A percentile compares a stretch with the other conserved stretches of the same genome.
Evolutionary conservation across 2,797 vertebrate genomes (phyloP).

Genomic region (Pangasius sanitwongsei): DNA sequence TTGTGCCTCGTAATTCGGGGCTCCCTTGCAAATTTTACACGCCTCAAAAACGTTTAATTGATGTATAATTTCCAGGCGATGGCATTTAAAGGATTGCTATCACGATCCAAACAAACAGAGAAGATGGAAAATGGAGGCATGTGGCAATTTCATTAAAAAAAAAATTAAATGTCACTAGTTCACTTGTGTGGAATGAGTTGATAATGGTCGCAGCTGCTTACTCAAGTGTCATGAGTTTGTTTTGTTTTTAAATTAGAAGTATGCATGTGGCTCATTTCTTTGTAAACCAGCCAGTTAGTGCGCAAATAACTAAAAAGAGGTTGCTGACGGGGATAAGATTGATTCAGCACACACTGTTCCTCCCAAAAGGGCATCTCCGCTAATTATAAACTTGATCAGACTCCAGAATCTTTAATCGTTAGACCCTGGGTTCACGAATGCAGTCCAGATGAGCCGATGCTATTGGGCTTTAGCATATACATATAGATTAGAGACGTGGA

Average conservation of each 20-base stretch:
- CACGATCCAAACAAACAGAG: not conserved
- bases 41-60: slow-evolving; percentile 48
- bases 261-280: not conserved
- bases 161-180: not conserved
- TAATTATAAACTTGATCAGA: slow-evolving; percentile 18
- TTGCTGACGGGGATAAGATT: not conserved
- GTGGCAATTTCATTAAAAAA: not conserved
- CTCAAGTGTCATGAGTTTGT: not conserved
- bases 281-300: not conserved
- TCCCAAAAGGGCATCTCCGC: not conserved
- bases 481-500: not conserved
- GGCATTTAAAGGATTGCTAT: slow-evolving; percentile 12
- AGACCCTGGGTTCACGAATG: not conserved
- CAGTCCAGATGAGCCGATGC: not conserved
- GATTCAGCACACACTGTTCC: not conserved
- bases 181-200: slow-evolving; percentile 7
- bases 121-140: not conserved
- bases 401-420: slow-evolving; percentile 7
- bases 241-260: not conserved
- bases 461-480: not conserved
- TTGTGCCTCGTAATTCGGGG: slow-evolving; percentile 43
- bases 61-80: slow-evolving; percentile 53
- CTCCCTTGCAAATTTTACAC: slow-evolving; percentile 54
- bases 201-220: slow-evolving; percentile 15
- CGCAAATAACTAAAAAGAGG: not conserved